Evolutionary conservation across 2,888 invertebrate genomes (phyloP), one percentile per base, ranked within the genome.

Genomic region (Meta bourneti): DNA sequence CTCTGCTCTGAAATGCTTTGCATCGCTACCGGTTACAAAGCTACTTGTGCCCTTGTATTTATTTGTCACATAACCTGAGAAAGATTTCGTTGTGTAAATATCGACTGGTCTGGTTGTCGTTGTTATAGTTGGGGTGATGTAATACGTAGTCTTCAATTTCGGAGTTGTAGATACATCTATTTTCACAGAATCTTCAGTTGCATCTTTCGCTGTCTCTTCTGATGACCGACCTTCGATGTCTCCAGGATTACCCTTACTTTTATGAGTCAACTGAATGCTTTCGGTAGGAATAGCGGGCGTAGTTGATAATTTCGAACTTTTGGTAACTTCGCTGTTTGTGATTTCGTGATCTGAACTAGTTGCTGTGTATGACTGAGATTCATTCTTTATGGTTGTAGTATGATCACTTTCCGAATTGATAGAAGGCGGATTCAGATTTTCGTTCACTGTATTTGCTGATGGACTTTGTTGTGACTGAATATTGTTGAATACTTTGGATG

Each of bases 1-100:
- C n/a, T 92, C 92, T 19, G 89, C 82, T 72, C 92, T 89, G n/a
- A 78, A 92, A 19, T 89, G 72, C 81, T 86, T 92, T 2, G 70
- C 82, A 9, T 92, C 92, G 0, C 49, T 61, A 51, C 87, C 72
- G 34, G n/a, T 34, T 16, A 52, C 51, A 2, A 34, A 52, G 7
- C 16, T 80, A 7, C 85, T 79, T 9, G 74, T 70, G 16, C 70
- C 74, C 48, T 20, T 81, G n/a, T 90, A 51, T 72, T 90, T 90
- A 34, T 83, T 78, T 16, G 77, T 83, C 8, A 85, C 70, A 54
- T 83, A 75, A 13, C 70, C 82, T 54, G 91, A 61, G 75, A 88
- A 87, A 16, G 83, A 83, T 69, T 88, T 88, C 6, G 87, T 91
- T 6, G 82, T 88, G 48, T 75, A 71, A 49, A 19, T 61, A 13